Evolutionary conservation across 2,113 vertebrate genomes (phyloP).

Genomic region (Hepsetus odoe): DNA sequence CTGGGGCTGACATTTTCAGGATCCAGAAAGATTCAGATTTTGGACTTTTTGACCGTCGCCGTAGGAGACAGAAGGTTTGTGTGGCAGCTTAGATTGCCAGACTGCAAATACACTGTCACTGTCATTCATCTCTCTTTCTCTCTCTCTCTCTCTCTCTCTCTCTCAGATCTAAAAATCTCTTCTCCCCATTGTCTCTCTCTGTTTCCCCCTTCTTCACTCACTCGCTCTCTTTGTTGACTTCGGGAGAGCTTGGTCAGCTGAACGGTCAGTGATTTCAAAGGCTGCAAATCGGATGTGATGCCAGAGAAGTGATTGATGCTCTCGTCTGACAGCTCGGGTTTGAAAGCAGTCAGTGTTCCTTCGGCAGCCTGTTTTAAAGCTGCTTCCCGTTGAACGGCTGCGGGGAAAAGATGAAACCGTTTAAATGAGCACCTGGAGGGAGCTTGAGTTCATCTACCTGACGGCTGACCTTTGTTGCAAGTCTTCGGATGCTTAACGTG

Average conservation of each 20-base stretch:
- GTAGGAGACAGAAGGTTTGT: conserved; percentile 5
- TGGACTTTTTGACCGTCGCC: not conserved
- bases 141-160: not conserved
- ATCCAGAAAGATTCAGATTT: not conserved
- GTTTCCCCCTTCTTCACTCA: not conserved
- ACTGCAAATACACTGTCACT: not conserved
- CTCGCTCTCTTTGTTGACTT: conserved; percentile 7
- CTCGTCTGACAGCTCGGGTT: conserved; percentile 4
- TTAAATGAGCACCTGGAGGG: too few relatives aligned
- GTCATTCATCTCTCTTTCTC: conserved; percentile 6
- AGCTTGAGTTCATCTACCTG: too few relatives aligned
- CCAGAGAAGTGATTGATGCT: conserved; percentile 18
- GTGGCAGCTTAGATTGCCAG: conserved; percentile 8
- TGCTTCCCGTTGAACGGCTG: too few relatives aligned
- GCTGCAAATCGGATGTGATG: conserved; percentile 32
- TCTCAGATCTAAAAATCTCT: not conserved
- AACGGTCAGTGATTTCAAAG: conserved; percentile 28
- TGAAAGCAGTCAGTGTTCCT: not conserved
- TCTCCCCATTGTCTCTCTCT: not conserved
- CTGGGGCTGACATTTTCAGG: too few relatives aligned
- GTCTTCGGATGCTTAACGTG: too few relatives aligned
- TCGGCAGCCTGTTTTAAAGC: not conserved
- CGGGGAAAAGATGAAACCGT: too few relatives aligned
- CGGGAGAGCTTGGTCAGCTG: conserved; percentile 36
- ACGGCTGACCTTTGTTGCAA: too few relatives aligned